These are phyloP conservation scores for Gulo gulo DNA, from an alignment of 2,113 vertebrate species.

Conservation along the genomic window DNA sequence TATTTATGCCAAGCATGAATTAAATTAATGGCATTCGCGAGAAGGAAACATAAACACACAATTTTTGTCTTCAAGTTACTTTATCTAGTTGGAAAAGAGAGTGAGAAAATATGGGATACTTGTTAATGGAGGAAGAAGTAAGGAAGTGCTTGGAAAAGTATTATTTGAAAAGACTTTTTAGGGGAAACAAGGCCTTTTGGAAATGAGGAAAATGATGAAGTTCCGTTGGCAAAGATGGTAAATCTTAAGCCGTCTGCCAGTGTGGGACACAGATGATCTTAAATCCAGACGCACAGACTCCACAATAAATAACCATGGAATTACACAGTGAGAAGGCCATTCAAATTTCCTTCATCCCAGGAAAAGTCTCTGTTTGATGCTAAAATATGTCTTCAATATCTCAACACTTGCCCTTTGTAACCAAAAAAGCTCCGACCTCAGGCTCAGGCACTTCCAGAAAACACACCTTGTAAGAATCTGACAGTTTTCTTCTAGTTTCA, in stretches of 20 bases:
- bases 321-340: constrained; percentile 25
- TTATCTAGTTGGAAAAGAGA: neutral
- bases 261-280: neutral
- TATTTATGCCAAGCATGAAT: neutral
- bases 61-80: neutral
- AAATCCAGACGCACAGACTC: neutral
- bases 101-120: neutral
- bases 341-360: constrained; percentile 49
- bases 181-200: neutral
- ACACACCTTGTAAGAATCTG: neutral
- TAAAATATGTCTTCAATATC: constrained; percentile 8
- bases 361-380: constrained; percentile 13
- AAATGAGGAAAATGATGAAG: neutral
- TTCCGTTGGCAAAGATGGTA: neutral
- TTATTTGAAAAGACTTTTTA: neutral
- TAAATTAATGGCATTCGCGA: constrained; percentile 13
- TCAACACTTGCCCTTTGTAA: constrained; percentile 53
- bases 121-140: neutral
- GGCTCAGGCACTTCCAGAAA: neutral
- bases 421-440: neutral
- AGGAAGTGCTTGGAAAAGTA: neutral
- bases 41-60: neutral
- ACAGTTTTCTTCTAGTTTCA: constrained; percentile 13
- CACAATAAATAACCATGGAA: constrained; percentile 37
- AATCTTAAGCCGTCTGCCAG: neutral